Evolutionary conservation across 2,113 vertebrate genomes (phyloP).

Genomic region (Melozone crissalis): DNA sequence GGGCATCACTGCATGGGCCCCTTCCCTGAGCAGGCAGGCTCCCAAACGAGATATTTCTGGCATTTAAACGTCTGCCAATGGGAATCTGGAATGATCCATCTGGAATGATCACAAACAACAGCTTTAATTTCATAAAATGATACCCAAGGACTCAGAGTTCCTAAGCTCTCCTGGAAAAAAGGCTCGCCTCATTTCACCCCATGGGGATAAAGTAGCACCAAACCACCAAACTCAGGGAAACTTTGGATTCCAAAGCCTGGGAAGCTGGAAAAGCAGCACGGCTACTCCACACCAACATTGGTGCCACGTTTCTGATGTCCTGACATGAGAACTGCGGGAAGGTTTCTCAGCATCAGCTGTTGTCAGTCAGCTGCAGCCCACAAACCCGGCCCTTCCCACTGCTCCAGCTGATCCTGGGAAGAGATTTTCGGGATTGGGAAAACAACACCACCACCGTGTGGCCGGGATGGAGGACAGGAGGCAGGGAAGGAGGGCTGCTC

Average conservation of each 20-base stretch:
- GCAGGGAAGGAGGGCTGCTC: background rate
- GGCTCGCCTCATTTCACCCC: background rate
- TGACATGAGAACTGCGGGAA: background rate
- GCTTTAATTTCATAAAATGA: background rate
- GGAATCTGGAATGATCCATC: background rate
- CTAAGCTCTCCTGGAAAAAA: background rate
- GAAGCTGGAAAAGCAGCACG: background rate
- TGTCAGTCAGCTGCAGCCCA: background rate
- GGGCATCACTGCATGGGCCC: background rate
- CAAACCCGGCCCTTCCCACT: background rate
- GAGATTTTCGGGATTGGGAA: background rate
- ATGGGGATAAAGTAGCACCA: background rate
- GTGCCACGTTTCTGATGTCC: background rate
- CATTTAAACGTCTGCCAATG: background rate
- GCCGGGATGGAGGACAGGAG: background rate
- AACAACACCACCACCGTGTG: constrained; percentile 74
- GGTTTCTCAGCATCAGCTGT: background rate
- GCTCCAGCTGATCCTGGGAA: background rate
- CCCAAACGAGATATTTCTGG: background rate
- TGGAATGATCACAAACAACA: background rate
- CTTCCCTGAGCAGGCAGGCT: background rate
- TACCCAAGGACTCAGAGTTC: background rate
- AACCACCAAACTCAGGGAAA: background rate
- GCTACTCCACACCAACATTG: background rate
- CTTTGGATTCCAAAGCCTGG: no score